A percentile compares a stretch with the other conserved stretches of the same genome.
Conservation (phyloP, 2,888 invertebrate species). For the Pediacus dermestoides region DNA sequence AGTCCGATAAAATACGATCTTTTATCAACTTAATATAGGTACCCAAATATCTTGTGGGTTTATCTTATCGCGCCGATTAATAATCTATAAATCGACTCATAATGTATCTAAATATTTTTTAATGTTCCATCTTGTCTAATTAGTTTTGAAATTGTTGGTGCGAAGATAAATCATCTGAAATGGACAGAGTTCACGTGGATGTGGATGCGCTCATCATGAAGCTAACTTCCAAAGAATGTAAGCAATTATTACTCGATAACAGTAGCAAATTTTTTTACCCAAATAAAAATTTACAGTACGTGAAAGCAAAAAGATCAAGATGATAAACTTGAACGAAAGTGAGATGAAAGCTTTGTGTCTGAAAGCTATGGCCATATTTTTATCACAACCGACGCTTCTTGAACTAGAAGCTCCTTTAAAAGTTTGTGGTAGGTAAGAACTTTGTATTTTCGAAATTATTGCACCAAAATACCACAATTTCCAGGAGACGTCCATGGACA, state of each 20-base stretch:
- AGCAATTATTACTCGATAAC: too few species aligned
- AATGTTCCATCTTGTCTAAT: too few species aligned
- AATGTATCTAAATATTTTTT: too few species aligned
- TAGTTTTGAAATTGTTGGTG: too few species aligned
- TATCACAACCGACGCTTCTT: slow-evolving; percentile 41
- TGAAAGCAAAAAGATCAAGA: slow-evolving; percentile 32
- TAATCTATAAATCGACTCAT: too few species aligned
- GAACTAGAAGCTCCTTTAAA: slow-evolving; percentile 43
- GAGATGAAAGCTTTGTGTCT: slow-evolving; percentile 38
- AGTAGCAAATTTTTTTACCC: too few species aligned
- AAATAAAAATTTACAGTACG: slow-evolving; percentile 27
- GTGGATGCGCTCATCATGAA: slow-evolving; percentile 33
- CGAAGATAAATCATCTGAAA: too few species aligned
- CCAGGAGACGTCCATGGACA: slow-evolving; percentile 63
- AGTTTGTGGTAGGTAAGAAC: slow-evolving; percentile 36
- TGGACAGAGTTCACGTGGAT: too few species aligned
- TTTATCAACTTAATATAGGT: too few species aligned
- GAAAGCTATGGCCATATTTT: slow-evolving; percentile 36
- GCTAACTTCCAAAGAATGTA: slow-evolving; percentile 30
- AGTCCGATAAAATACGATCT: too few species aligned
- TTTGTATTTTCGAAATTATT: slow-evolving; percentile 8
- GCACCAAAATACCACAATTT: slow-evolving; percentile 16
- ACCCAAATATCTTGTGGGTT: too few species aligned
- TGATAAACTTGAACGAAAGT: slow-evolving; percentile 32
- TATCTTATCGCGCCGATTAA: too few species aligned